Evolutionary conservation across 2,888 invertebrate genomes (phyloP).

Genomic region (Notodonta ziczac): DNA sequence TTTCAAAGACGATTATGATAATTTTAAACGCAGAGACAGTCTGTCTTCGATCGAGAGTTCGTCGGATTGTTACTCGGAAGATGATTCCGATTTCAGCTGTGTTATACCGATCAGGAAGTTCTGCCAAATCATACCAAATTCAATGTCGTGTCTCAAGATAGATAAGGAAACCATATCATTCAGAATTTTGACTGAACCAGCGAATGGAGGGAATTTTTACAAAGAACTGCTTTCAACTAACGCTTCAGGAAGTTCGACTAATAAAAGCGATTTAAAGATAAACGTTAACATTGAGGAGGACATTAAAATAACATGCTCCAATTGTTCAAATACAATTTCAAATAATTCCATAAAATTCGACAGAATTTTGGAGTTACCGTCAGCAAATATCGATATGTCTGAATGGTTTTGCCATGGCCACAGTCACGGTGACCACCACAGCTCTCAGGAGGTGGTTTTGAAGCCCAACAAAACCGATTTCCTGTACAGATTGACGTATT

Average conservation of each 20-base stretch:
- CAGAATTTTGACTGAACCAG: conserved; percentile 76
- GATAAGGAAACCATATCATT: conserved; percentile 76
- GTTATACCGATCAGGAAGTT: conserved; percentile 70
- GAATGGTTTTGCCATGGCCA: conserved; percentile 88
- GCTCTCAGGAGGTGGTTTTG: conserved; percentile 47
- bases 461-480: conserved; percentile 82
- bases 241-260: conserved; percentile 40
- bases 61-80: conserved; percentile 74
- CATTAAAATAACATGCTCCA: conserved; percentile 65
- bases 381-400: conserved; percentile 83
- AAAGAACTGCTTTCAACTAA: conserved; percentile 64
- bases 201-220: conserved; percentile 75
- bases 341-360: conserved; percentile 77
- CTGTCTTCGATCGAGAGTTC: conserved; percentile 78
- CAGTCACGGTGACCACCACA: conserved; percentile 51
- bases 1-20: conserved; percentile 57
- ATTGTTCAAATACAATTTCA: conserved; percentile 77
- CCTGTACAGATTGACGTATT: conserved; percentile 84
- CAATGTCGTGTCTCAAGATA: conserved; percentile 79
- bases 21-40: conserved; percentile 63
- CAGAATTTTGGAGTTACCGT: conserved; percentile 86
- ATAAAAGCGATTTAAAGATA: conserved; percentile 53
- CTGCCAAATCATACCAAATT: conserved; percentile 78
- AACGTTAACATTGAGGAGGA: conserved; percentile 60
- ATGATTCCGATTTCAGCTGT: conserved; percentile 62